Evolutionary conservation across 2,113 vertebrate genomes (phyloP).

Genomic region (Zapus hudsonius): DNA sequence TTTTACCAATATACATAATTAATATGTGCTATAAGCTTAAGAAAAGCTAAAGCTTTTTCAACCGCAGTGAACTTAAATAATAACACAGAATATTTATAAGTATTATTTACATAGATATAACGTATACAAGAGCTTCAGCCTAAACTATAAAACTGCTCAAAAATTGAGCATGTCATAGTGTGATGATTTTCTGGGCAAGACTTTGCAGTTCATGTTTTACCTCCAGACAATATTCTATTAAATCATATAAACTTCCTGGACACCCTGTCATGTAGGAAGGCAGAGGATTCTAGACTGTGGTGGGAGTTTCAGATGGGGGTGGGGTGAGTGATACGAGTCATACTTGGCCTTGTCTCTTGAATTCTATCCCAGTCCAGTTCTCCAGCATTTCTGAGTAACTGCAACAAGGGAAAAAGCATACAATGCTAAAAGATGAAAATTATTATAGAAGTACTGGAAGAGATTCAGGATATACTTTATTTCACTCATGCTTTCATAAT

Average conservation of each 20-base stretch:
- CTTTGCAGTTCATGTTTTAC: neutral
- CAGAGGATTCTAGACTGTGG: neutral
- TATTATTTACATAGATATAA: conserved; percentile 10
- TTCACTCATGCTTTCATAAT: neutral
- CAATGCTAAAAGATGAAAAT: neutral
- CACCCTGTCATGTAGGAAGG: neutral
- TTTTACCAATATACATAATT: conserved; percentile 51
- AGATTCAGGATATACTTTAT: neutral
- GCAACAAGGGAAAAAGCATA: neutral
- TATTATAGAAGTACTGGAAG: neutral
- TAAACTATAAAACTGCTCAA: conserved; percentile 31
- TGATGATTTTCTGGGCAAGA: neutral
- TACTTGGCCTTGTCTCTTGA: neutral
- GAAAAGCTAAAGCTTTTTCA: neutral
- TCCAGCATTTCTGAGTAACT: neutral
- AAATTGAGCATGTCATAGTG: neutral
- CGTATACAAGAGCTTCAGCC: neutral
- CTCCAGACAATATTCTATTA: neutral
- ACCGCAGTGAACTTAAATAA: conserved; percentile 46
- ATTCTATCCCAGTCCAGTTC: neutral
- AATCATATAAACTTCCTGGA: neutral
- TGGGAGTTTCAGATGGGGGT: neutral
- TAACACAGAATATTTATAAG: neutral
- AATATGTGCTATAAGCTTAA: neutral
- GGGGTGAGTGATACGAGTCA: neutral